Conservation (phyloP, 2,888 invertebrate genomes). For the Coremacera marginata region DNA sequence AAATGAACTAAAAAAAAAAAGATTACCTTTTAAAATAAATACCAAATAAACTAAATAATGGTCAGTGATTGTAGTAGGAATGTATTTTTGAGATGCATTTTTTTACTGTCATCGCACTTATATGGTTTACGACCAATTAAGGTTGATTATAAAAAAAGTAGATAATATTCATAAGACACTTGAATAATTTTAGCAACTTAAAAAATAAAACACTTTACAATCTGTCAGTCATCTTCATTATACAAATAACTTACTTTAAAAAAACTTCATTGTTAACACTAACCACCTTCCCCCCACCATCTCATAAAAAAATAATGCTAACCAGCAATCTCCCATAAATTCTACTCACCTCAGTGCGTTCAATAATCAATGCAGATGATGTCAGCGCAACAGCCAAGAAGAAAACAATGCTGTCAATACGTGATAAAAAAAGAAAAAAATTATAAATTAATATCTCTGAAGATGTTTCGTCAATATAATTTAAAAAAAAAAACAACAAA, state of each 20-base stretch:
- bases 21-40: too few relatives aligned
- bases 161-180: background rate
- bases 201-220: background rate
- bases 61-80: too few relatives aligned
- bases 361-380: constrained; percentile 90
- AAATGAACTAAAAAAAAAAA: too few relatives aligned
- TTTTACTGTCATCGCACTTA: too few relatives aligned
- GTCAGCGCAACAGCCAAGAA: constrained; percentile 96
- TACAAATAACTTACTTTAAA: background rate
- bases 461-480: background rate
- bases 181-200: background rate
- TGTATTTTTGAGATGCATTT: background rate
- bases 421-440: background rate
- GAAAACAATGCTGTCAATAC: constrained; percentile 85
- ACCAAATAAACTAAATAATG: too few relatives aligned
- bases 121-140: background rate
- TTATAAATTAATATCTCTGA: background rate
- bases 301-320: background rate
- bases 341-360: constrained; percentile 80
- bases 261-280: background rate
- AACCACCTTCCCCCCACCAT: background rate
- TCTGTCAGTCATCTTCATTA: background rate
- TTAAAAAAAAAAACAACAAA: background rate
- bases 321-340: background rate
- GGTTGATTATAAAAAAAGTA: background rate